phyloP scores from a whole-genome alignment of 2,113 vertebrate species.

The Lichenostomus cassidix region DNA sequence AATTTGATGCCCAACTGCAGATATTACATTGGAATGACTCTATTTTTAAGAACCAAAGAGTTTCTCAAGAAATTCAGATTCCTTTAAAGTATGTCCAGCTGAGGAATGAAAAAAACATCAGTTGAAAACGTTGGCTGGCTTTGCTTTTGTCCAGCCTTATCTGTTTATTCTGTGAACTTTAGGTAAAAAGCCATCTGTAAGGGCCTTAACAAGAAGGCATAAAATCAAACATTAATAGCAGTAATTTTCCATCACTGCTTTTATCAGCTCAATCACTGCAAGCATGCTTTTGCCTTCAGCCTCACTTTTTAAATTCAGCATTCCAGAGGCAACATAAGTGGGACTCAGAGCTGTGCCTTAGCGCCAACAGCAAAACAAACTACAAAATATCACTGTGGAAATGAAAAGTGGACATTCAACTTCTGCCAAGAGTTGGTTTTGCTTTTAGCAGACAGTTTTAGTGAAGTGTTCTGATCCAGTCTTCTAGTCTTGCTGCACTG shows the following conservation, averaged over 20 bases:
- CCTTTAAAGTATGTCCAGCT: background rate
- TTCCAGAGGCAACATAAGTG: background rate
- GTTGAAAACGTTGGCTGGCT: background rate
- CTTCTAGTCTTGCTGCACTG: background rate
- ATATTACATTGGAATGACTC: background rate
- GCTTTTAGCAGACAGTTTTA: background rate
- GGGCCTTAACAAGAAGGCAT: background rate
- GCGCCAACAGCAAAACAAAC: background rate
- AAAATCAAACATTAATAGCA: background rate
- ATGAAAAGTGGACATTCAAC: background rate
- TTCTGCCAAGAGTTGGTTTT: background rate
- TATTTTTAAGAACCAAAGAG: constrained; percentile 9
- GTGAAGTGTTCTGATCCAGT: background rate
- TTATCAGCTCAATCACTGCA: background rate
- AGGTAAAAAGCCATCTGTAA: background rate
- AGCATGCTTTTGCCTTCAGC: background rate
- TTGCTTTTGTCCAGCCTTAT: background rate
- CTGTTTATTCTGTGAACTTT: background rate
- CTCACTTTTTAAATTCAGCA: background rate
- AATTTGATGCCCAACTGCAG: background rate
- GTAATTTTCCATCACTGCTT: background rate
- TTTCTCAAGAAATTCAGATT: constrained; percentile 17
- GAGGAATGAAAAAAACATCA: constrained; percentile 2
- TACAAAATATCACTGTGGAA: background rate
- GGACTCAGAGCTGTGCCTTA: background rate